phyloP scores from a whole-genome alignment of 1,140 invertebrate species.

The Polyergus mexicanus region DNA sequence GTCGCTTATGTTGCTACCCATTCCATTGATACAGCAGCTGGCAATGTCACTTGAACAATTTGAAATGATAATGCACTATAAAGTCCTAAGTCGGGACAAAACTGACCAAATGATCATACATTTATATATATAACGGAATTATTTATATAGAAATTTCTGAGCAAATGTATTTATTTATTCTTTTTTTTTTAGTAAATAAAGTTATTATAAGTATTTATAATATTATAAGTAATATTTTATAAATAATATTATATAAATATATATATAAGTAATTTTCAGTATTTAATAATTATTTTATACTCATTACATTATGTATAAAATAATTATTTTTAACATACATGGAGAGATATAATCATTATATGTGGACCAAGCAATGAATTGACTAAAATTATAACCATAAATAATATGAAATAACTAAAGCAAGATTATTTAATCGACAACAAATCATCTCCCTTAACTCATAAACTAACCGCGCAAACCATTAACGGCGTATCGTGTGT shows the following conservation, averaged over 20 bases:
- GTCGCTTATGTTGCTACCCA: constrained; percentile 7
- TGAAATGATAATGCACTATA: constrained; percentile 11
- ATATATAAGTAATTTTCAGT: neutral
- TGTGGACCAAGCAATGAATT: neutral
- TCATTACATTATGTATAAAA: neutral
- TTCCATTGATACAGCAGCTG: constrained; percentile 47
- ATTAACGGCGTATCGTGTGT: constrained; percentile 1
- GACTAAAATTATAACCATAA: neutral
- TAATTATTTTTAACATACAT: neutral
- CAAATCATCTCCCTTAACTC: neutral
- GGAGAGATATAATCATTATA: neutral
- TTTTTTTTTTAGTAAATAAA: neutral
- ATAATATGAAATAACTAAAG: neutral
- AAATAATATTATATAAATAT: too few relatives aligned
- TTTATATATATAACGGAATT: neutral
- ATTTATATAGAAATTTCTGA: neutral
- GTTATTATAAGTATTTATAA: neutral
- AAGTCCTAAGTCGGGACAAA: constrained; percentile 41
- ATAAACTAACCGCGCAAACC: neutral
- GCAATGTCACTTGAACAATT: constrained; percentile 32
- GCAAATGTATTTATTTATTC: neutral
- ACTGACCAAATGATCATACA: constrained; percentile 35
- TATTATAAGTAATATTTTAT: too few relatives aligned
- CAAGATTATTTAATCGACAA: constrained; percentile 18
- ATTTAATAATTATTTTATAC: neutral